Evolutionary conservation across 2,888 invertebrate species (phyloP), one percentile per base, ranked within the genome.

Genomic region (Machimus atricapillus): DNA sequence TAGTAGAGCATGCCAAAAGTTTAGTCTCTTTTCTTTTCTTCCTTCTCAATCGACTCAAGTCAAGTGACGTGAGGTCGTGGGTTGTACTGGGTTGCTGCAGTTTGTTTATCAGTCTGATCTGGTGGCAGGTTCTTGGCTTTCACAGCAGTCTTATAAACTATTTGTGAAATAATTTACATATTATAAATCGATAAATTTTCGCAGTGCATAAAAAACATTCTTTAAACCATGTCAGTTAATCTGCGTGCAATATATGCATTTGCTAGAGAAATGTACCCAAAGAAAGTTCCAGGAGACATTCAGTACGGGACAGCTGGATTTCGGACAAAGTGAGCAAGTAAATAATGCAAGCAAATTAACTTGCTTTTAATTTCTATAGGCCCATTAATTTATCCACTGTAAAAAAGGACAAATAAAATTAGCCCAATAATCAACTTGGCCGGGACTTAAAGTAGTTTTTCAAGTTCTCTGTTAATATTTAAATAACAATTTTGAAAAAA

Each of bases 271-370:
- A 95, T 96, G 95, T 96, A 96, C 91, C 95, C 95, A 37, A 96
- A 96, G 93, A 95, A 90, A 79, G 93, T 94, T 86, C 94, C 94
- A 90, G 94, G 94, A 89, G 94, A 94, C 91, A 95, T 97, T 90
- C 94, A 96, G 92, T 97, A 97, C 93, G 97, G 97, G 90, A 97
- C 97, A 88, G 96, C 97, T 90, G 97, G 97, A 91, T 97, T 97
- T 92, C 95, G 97, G 90, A 95, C 96, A 90, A 96, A 95, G 96
- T 96, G 93, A 94, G 94, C 88, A 86, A 94, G 94, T 88, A 86
- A 76, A 88, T 52, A 46, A 12, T 43, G 9, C 14, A 76, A 34
- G 31, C 76, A 76, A 40, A 34, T 52, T 52, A 31, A 46, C 40
- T 46, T 23, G 9, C 46, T 19, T 46, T 46, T 46, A 52, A 52